Evolutionary conservation across 2,113 vertebrate species (phyloP), one percentile per base, ranked within the genome.

Genomic region (Nannospalax galili): DNA sequence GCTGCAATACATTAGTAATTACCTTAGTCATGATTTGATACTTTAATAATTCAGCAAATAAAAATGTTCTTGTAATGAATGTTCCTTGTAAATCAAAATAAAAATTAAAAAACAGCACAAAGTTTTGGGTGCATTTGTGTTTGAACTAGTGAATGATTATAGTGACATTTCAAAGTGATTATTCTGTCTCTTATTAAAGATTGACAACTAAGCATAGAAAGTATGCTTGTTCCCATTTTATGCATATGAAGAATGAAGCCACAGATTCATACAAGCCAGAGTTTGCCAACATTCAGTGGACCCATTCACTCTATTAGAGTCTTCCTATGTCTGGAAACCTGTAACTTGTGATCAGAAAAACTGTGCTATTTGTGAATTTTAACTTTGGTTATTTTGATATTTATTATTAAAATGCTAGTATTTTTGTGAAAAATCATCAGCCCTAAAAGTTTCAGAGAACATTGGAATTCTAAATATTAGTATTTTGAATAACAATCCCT

Each of bases 1-100:
- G 84, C 56, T 40, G 56, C 74, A 88, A 87, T 58, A 11, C 8
- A 48, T 93, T 94, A 78, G 20, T 89, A 37, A 96, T 96, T 42
- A 88, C 1, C 0, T 96, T 77, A 95, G 45, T 86, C 26, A 11
- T 92, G 19, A 85, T 86, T 93, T 96, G 78, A 24, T 84, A 60
- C 77, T 92, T 81, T 95, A 80, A 88, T 16, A 87, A 48, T 93
- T 65, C 11, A 93, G 37, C 87, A 88, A 88, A 81, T 67, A 0
- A 80, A 78, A 85, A 58, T 81, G 8, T 80, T 42, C 19, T 48
- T 22, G 4, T 84, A 52, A 87, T 95, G 95, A 69, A 84, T 84
- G 84, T n/a, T 32, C 12, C 69, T 81, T 65, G 35, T 28, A 35
- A 97, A 3, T 3, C 14, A 58, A 90, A 93, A 74, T 65, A 40